These are phyloP conservation scores for Dasyprocta punctata DNA, from an alignment of 2,113 vertebrate genomes.

Conservation along the genomic window DNA sequence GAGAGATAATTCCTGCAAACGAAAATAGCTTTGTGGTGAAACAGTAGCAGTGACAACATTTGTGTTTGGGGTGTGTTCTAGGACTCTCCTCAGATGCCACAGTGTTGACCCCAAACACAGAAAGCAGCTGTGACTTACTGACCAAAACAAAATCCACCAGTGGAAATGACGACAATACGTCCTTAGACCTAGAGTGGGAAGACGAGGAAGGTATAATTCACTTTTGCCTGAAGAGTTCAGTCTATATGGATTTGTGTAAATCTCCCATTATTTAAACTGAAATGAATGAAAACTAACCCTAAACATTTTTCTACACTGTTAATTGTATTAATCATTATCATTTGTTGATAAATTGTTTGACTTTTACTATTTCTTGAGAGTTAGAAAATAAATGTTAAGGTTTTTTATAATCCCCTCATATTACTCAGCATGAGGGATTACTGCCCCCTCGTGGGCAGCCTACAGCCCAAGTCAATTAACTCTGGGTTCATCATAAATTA, in stretches of 20 bases:
- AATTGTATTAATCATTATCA: not conserved
- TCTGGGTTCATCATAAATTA: not conserved
- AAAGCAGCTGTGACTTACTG: conserved; percentile 97
- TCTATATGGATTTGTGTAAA: not conserved
- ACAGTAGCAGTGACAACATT: not conserved
- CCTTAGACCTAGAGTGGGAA: conserved; percentile 98
- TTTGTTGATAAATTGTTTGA: not conserved
- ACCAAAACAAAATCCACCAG: conserved; percentile 96
- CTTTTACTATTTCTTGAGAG: conserved; percentile 37
- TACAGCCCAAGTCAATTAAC: not conserved
- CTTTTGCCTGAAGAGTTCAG: not conserved
- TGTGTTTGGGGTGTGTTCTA: conserved; percentile 69
- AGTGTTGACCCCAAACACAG: conserved; percentile 94
- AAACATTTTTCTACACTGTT: conserved; percentile 16
- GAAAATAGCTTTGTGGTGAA: not conserved
- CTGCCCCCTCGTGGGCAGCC: conserved; percentile 2
- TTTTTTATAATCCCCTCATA: not conserved
- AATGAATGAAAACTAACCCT: conserved; percentile 28
- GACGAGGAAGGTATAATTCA: conserved; percentile 94
- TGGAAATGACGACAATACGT: conserved; percentile 95
- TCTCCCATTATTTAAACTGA: conserved; percentile 22
- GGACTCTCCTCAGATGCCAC: conserved; percentile 95
- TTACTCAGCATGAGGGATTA: not conserved
- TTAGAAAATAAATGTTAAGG: conserved; percentile 34
- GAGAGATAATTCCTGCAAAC: not conserved